These are phyloP conservation scores for Nanger granti DNA, from an alignment of 2,113 vertebrate species.

Conservation along the genomic window DNA sequence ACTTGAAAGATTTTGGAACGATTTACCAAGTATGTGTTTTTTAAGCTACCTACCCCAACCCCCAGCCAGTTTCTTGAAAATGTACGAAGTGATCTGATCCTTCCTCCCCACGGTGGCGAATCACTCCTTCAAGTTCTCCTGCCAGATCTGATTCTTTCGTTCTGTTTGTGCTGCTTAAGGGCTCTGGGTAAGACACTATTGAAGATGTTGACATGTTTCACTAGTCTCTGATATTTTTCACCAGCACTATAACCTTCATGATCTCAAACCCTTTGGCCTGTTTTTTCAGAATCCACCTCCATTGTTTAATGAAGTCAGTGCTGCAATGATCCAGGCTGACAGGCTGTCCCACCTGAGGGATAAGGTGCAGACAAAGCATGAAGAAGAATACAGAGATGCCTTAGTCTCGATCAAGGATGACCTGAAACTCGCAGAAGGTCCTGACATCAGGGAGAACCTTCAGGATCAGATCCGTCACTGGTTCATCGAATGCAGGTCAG, in stretches of 20 bases:
- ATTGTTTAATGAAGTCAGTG: constrained; percentile 58
- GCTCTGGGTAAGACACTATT: too few relatives aligned
- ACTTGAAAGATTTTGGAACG: neutral
- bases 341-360: constrained; percentile 49
- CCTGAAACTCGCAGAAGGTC: constrained; percentile 75
- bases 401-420: constrained; percentile 74
- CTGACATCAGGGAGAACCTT: constrained; percentile 78
- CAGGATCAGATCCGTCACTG: constrained; percentile 87
- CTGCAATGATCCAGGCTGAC: constrained; percentile 1
- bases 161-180: fast-evolving
- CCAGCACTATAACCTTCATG: neutral
- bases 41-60: neutral
- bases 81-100: fast-evolving
- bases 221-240: fast-evolving
- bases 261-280: neutral
- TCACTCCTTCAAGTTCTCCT: fast-evolving
- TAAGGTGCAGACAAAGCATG: constrained; percentile 67
- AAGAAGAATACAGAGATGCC: constrained; percentile 76
- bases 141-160: fast-evolving
- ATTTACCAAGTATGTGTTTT: neutral
- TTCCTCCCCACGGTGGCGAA: fast-evolving
- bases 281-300: constrained; percentile 75
- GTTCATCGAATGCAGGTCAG: constrained; percentile 87
- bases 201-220: fast-evolving
- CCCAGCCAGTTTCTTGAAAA: too few relatives aligned